Conservation (phyloP, 2,888 invertebrate species). For the Leptarthrus brevirostris region DNA sequence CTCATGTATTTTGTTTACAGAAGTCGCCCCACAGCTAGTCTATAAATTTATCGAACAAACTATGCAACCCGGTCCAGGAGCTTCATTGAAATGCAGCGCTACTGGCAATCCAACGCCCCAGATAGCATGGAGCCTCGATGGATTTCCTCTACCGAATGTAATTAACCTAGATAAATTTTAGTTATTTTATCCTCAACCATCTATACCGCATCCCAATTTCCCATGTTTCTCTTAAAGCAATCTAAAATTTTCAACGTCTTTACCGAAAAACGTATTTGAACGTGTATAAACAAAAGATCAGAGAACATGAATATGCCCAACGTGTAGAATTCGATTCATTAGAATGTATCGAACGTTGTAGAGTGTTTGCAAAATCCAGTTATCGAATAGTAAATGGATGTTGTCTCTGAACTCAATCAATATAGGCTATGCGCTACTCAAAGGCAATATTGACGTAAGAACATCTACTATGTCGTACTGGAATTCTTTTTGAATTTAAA, state of each 20-base stretch:
- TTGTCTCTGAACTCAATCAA: too few relatives aligned
- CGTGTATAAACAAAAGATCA: background rate
- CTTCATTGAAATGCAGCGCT: conserved; percentile 81
- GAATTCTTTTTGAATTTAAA: too few relatives aligned
- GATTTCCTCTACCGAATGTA: conserved; percentile 74
- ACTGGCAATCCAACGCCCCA: conserved; percentile 82
- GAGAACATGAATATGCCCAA: too few relatives aligned
- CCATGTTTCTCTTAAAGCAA: background rate
- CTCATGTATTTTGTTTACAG: conserved; percentile 67
- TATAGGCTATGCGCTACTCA: too few relatives aligned
- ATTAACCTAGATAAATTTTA: conserved; percentile 55
- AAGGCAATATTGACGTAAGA: too few relatives aligned
- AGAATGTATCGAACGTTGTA: too few relatives aligned
- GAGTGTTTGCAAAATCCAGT: too few relatives aligned
- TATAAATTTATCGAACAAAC: conserved; percentile 84
- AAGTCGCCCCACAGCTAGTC: conserved; percentile 79
- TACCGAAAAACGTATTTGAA: too few relatives aligned
- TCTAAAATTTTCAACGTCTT: too few relatives aligned
- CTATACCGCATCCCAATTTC: background rate
- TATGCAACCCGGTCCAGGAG: conserved; percentile 80
- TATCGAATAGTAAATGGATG: too few relatives aligned
- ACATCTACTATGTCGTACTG: too few relatives aligned
- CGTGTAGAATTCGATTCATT: too few relatives aligned
- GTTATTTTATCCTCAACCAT: conserved; percentile 18
- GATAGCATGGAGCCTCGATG: conserved; percentile 81